Base-by-base conservation (phyloP, 1,140 invertebrate species). In the Aphaenogaster ashmeadi region DNA sequence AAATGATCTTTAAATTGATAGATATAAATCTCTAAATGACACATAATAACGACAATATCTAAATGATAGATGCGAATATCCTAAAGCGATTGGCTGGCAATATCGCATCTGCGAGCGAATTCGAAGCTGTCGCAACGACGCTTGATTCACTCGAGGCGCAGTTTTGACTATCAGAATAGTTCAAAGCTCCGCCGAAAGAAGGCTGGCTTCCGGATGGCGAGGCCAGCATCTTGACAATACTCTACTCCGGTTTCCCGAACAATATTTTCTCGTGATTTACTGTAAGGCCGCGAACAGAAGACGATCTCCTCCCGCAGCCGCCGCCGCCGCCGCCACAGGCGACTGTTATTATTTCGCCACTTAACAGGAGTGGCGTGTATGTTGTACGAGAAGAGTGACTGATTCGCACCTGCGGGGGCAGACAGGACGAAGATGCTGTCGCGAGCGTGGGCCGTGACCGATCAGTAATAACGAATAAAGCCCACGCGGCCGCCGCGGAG, bases 391-490 rank as follows among this genome's bases (percentile, higher is more conserved):
- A 41, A 67, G 69, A 84, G 54, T 75, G 69, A 84, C 69, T 75
- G 80, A 84, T 84, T 75, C 80, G 89, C 78, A 74, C 67, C 81
- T 81, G 87, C 74, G 88, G 67, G 87, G 92, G 88, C 91, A 89
- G 84, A 88, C 79, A 86, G 84, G 86, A 92, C 74, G 84, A 84
- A 87, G 84, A 79, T 56, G 79, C 77, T 27, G 62, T 54, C 52
- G 38, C 47, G 58, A 44, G 77, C 89, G 91, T 91, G 74, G 91
- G 89, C 47, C 54, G 84, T 2, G 3, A 13, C 79, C 80, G 87
- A 92, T 90, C 88, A 50, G 75, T 75, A 92, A 92, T 91, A 91
- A 91, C 88, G 83, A 83, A 87, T 84, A 62, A 88, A 88, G 69
- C 91, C 91, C 91, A 92, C 91, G 91, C 90, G 54, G 67, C 41